Percentiles rank a stretch among this genome's conserved stretches.
These are phyloP conservation scores for Caenorhabditis becei DNA, from an alignment of 2,888 invertebrate genomes.

Conservation along the genomic window DNA sequence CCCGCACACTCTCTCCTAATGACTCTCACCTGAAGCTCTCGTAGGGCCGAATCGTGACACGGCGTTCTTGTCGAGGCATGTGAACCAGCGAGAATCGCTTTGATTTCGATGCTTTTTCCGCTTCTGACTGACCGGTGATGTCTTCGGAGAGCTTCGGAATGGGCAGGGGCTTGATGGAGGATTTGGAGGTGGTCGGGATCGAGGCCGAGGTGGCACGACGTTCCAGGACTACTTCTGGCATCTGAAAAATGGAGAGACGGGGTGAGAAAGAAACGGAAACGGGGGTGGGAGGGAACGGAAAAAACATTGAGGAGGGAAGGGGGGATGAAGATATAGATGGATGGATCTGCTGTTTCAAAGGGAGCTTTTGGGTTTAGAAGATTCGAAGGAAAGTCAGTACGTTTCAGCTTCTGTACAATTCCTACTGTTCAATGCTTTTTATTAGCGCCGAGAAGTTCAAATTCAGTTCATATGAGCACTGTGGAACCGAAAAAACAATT, in stretches of 20 bases:
- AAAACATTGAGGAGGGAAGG: neutral
- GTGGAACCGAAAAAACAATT: too few relatives aligned
- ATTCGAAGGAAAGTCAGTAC: too few relatives aligned
- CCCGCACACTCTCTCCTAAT: conserved; percentile 3
- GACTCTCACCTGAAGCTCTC: conserved; percentile 68
- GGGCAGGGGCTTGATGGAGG: conserved; percentile 42
- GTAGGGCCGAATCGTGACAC: conserved; percentile 69
- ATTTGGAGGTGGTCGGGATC: conserved; percentile 33
- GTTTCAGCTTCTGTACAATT: too few relatives aligned
- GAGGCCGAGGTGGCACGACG: conserved; percentile 47
- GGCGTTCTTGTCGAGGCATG: conserved; percentile 60
- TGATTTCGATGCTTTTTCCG: conserved; percentile 22
- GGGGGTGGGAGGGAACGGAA: neutral
- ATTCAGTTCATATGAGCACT: too few relatives aligned
- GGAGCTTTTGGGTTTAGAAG: too few relatives aligned
- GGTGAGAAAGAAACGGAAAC: neutral
- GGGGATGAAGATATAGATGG: neutral
- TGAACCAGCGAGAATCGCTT: conserved; percentile 61
- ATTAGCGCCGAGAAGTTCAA: too few relatives aligned
- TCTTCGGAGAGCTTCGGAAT: conserved; percentile 39
- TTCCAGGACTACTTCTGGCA: conserved; percentile 17
- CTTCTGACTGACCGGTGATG: neutral
- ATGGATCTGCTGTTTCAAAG: too few relatives aligned
- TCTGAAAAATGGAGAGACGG: neutral
- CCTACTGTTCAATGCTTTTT: too few relatives aligned